phyloP scores from a whole-genome alignment of 2,888 invertebrate genomes.

The Nomada hirtipes region DNA sequence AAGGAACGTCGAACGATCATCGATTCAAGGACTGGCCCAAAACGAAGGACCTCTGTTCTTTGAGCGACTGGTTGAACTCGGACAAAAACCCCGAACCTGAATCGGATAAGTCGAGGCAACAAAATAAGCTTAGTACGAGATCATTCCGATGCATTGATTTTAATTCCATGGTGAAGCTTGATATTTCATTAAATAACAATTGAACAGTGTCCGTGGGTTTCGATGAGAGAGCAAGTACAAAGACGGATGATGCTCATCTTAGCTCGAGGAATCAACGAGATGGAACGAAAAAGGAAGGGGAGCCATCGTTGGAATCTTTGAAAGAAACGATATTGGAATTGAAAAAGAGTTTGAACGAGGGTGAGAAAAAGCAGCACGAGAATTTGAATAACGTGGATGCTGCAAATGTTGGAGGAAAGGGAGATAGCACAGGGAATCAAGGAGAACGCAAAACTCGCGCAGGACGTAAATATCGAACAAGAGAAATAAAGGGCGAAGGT shows the following conservation, averaged over 20 bases:
- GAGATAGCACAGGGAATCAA: not conserved
- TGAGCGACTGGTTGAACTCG: constrained; percentile 58
- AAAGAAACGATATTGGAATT: constrained; percentile 71
- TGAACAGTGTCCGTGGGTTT: not conserved
- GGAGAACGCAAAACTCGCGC: not conserved
- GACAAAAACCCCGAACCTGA: constrained; percentile 39
- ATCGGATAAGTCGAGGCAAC: constrained; percentile 25
- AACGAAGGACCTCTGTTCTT: constrained; percentile 46
- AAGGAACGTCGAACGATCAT: constrained; percentile 34
- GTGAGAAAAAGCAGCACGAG: constrained; percentile 16
- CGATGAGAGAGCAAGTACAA: not conserved
- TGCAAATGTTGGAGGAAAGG: constrained; percentile 4
- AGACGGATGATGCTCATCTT: not conserved
- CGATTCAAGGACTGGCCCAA: constrained; percentile 52
- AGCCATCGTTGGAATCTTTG: constrained; percentile 69
- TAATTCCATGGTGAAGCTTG: not conserved
- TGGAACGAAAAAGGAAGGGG: not conserved
- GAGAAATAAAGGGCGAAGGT: not conserved
- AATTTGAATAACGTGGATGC: not conserved
- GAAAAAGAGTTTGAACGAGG: constrained; percentile 63
- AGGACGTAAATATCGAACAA: not conserved
- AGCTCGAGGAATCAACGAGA: constrained; percentile 22
- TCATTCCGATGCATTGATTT: not conserved
- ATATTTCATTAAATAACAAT: not conserved
- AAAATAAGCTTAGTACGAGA: constrained; percentile 23